A percentile compares a stretch with the other conserved stretches of the same genome.
Conservation (phyloP, 2,888 invertebrate species). For the Craniophora ligustri region DNA sequence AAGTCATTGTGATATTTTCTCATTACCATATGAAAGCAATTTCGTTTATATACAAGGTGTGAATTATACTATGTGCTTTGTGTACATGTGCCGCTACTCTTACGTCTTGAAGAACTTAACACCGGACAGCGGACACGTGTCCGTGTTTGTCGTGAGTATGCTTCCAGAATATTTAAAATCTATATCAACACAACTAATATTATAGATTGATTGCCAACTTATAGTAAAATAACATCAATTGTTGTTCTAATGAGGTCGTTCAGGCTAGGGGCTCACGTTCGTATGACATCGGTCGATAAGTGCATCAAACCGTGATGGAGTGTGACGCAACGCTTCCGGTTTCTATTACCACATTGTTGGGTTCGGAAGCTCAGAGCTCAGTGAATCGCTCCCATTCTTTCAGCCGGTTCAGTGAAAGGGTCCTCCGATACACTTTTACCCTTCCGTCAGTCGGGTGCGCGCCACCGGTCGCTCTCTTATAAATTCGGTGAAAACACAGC, state of each 20-base stretch:
- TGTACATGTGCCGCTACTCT: conserved; percentile 4
- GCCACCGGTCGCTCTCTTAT: conserved; percentile 80
- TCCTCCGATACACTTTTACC: conserved; percentile 85
- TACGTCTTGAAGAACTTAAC: conserved; percentile 19
- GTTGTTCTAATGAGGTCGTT: conserved; percentile 35
- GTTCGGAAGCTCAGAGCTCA: conserved; percentile 81
- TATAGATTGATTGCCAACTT: conserved; percentile 17
- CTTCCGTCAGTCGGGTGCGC: conserved; percentile 78
- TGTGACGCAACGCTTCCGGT: conserved; percentile 82
- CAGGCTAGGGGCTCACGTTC: conserved; percentile 41
- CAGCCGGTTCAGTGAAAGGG: conserved; percentile 86
- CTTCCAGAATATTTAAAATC: conserved; percentile 4
- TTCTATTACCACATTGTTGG: conserved; percentile 83
- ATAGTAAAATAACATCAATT: conserved; percentile 25
- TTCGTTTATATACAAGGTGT: conserved; percentile 33
- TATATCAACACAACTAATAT: conserved; percentile 4
- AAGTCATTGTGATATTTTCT: conserved; percentile 23
- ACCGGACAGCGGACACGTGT: too few species aligned
- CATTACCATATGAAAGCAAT: conserved; percentile 52
- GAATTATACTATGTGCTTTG: conserved; percentile 24
- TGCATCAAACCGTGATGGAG: conserved; percentile 75
- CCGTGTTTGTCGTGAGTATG: conserved; percentile 4
- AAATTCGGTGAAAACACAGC: conserved; percentile 86
- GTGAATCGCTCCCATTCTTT: conserved; percentile 85
- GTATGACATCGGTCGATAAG: conserved; percentile 71